Evolutionary conservation across 2,888 invertebrate genomes (phyloP), one percentile per base, ranked within the genome.

Genomic region (Esperia sulphurella): DNA sequence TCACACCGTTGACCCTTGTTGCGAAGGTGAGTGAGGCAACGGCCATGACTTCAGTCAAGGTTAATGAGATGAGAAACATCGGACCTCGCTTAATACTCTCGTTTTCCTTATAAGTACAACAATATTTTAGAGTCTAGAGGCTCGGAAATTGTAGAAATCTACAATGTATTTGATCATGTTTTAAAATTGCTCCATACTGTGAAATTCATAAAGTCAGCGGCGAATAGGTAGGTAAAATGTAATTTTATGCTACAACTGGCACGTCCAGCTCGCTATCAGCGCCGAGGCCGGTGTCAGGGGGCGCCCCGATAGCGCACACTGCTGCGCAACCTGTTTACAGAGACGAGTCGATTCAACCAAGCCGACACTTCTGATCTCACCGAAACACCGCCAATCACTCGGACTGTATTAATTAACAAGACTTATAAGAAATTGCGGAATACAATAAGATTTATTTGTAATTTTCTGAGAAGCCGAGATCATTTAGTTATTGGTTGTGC

Each of bases 301-400:
- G 80, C 83, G 69, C 59, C 71, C 63, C 67, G 83, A 83, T 85
- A 80, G 73, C 71, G 71, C 65, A 67, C 65, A 67, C 62, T 57
- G 57, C 57, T 63, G 56, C 66, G 64, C 63, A 45, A 30, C 49
- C 51, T 80, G 78, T 82, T 79, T 83, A 77, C 75, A 68, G 53
- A 71, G 63, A 65, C 71, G 61, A 63, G 57, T 59, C 56, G 67
- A 66, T 73, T 71, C 64, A 75, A 73, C 74, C 64, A 53, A 58
- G 77, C 81, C 80, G 79, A 71, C 76, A 65, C 64, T 70, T 72
- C 61, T 79, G 79, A 84, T 82, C 78, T 82, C 61, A 68, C 84
- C 83, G 83, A 73, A 68, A 47, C 45, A 46, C 41, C 48, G 30
- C 38, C 14, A 40, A 50, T 50, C 43, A 50, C 45, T n/a, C 45